A percentile compares a stretch with the other conserved stretches of the same genome.
These are phyloP conservation scores for Coelogynopora nodosa DNA, from an alignment of 2,888 invertebrate genomes.

Conservation along the genomic window DNA sequence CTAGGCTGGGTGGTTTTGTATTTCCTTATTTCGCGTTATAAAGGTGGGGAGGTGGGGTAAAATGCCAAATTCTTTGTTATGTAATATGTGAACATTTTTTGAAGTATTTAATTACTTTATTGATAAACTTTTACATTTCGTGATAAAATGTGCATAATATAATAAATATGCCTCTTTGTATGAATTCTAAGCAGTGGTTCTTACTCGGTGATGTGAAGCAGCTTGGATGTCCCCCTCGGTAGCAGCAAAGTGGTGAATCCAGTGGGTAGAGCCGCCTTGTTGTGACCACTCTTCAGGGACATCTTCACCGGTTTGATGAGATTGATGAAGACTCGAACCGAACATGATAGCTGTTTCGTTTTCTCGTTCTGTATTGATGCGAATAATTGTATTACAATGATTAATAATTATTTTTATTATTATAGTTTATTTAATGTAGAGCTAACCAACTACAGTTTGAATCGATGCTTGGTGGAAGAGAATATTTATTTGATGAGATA, in stretches of 20 bases:
- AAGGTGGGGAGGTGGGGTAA: too few species aligned
- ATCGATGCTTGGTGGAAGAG: too few species aligned
- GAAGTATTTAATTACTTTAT: not conserved
- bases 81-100: not conserved
- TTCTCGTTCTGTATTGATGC: not conserved
- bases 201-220: not conserved
- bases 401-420: too few species aligned
- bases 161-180: not conserved
- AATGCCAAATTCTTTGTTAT: too few species aligned
- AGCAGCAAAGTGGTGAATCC: not conserved
- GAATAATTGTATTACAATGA: not conserved
- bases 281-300: not conserved
- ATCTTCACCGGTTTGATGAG: not conserved
- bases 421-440: too few species aligned
- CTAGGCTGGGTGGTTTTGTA: too few species aligned
- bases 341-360: not conserved
- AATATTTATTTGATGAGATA: too few species aligned
- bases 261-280: not conserved
- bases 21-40: too few species aligned
- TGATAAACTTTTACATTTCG: not conserved
- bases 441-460: too few species aligned
- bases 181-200: not conserved
- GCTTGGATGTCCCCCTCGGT: not conserved
- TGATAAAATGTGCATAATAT: not conserved
- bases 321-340: not conserved